Evolutionary conservation across 2,888 invertebrate genomes (phyloP).

Genomic region (Lochmaea capreae): DNA sequence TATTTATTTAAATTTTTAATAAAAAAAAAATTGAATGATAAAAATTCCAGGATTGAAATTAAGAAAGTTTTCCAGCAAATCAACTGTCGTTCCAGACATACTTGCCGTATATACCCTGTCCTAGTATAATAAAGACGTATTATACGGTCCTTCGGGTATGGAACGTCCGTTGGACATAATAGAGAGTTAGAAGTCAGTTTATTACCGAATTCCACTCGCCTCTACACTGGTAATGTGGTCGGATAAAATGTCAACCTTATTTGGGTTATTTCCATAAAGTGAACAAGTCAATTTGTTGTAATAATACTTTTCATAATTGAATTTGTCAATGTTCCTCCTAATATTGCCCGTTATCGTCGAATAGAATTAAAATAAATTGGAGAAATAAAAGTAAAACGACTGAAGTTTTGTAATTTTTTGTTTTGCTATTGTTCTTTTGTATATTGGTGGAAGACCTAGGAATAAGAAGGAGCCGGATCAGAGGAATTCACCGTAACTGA

Average conservation of each 20-base stretch:
- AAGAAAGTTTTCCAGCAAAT: conserved; percentile 14
- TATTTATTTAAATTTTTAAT: too few relatives aligned
- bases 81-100: conserved; percentile 9
- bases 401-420: too few relatives aligned
- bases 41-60: background rate
- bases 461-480: too few relatives aligned
- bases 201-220: conserved; percentile 33
- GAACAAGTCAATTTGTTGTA: conserved; percentile 2
- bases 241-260: conserved; percentile 24
- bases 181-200: conserved; percentile 37
- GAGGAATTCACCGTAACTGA: too few relatives aligned
- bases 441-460: too few relatives aligned
- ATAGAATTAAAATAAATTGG: too few relatives aligned
- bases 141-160: conserved; percentile 23
- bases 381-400: too few relatives aligned
- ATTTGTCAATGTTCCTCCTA: too few relatives aligned
- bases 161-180: conserved; percentile 32
- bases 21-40: background rate
- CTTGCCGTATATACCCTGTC: conserved; percentile 17
- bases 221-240: conserved; percentile 25
- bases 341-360: too few relatives aligned
- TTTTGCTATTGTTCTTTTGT: too few relatives aligned
- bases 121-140: conserved; percentile 32
- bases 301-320: conserved; percentile 9
- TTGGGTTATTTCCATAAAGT: conserved; percentile 23